Evolutionary conservation across 2,888 invertebrate species (phyloP), one percentile per base, ranked within the genome.

Genomic region (Gasteruption jaculator): DNA sequence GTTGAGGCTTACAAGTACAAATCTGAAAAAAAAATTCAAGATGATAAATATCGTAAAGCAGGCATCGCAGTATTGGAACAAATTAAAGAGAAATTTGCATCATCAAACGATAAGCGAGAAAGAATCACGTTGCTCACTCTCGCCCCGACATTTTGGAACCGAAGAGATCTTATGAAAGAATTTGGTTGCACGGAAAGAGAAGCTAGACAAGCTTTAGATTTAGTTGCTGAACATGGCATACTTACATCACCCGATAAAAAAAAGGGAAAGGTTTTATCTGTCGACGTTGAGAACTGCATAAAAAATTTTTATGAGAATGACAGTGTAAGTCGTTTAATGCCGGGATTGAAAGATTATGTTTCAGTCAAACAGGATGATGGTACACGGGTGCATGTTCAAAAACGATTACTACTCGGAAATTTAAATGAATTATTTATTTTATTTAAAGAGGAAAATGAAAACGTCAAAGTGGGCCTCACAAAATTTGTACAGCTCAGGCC

Each of bases 291-390:
- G n/a, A n/a, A n/a, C n/a, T n/a, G n/a, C n/a, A n/a, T 31, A 15
- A 30, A 31, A 29, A 20, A 14, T 3, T 6, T 11, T 40, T 14
- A 19, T 39, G n/a, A 39, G 24, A 24, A 33, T 20, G 45, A 45
- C 20, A 27, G 25, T 21, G 32, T 42, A 11, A 50, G 47, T 43
- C 33, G 38, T 8, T 35, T 35, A 21, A 41, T 46, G 45, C 49
- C 49, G 7, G 53, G 50, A 10, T 45, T 39, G 31, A 50, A 52
- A 43, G 49, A 50, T 34, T 49, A 14, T 37, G 45, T 50, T 11
- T 36, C 39, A 10, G 35, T 43, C 11, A 41, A 35, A 37, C 34
- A 40, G 18, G 33, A 40, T 7, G 35, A 49, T 10, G 44, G 46
- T 25, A 31, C 27, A 19, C 33, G 42, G 12, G 21, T 37, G 10